Percentiles rank a stretch among this genome's conserved stretches.
These are phyloP conservation scores for Barnardius zonarius DNA, from an alignment of 2,113 vertebrate species.

Conservation along the genomic window DNA sequence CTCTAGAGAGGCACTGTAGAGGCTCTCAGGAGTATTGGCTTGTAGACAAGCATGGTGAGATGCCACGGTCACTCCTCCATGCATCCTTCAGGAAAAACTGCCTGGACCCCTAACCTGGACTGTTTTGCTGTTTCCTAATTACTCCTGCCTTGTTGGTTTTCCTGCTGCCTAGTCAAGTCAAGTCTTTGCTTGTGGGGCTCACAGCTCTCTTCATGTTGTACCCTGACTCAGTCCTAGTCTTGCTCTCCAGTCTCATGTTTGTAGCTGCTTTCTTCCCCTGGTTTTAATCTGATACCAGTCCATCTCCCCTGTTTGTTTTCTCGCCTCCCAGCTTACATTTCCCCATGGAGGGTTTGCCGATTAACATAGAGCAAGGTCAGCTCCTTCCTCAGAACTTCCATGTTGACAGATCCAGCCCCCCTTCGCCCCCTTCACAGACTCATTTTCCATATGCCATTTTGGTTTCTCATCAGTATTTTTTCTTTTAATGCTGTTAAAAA, in stretches of 20 bases:
- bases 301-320: not conserved
- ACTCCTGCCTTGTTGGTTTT: accelerated
- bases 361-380: not conserved
- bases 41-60: not conserved
- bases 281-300: not conserved
- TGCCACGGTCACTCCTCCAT: not conserved
- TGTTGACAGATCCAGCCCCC: not conserved
- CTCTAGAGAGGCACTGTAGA: accelerated
- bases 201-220: not conserved
- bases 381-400: not conserved
- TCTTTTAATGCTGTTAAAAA: not conserved
- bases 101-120: too few species aligned
- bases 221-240: not conserved
- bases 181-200: not conserved
- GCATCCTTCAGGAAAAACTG: not conserved
- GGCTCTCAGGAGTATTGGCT: accelerated
- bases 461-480: not conserved
- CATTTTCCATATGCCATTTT: not conserved
- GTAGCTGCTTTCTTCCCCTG: not conserved
- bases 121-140: not conserved
- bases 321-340: not conserved
- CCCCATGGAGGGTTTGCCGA: not conserved
- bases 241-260: not conserved
- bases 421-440: not conserved
- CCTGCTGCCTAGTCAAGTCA: not conserved